These are phyloP conservation scores for Electrona antarctica DNA, from an alignment of 2,113 vertebrate species.

Conservation along the genomic window DNA sequence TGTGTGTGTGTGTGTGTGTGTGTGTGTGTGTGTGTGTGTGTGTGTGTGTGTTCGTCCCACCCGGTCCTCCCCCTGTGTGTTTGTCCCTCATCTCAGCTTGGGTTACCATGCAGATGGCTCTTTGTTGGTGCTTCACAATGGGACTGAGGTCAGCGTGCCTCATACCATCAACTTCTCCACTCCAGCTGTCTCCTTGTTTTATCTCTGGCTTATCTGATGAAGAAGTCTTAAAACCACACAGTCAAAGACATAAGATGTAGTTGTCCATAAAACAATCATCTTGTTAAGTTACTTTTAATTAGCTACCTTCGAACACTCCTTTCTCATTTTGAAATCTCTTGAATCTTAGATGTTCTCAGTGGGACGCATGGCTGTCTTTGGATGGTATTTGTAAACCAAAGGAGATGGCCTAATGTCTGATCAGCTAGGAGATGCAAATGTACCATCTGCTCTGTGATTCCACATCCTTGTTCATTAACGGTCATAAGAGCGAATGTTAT, in stretches of 20 bases:
- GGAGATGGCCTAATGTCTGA: constrained; percentile 59
- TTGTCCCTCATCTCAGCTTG: constrained; percentile 69
- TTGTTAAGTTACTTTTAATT: constrained; percentile 2
- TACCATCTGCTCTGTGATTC: constrained; percentile 76
- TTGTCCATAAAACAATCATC: background rate
- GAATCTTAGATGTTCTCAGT: constrained; percentile 12
- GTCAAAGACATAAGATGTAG: constrained; percentile 16
- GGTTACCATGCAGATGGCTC: constrained; percentile 84
- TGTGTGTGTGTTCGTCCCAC: too few species aligned
- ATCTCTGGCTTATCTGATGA: constrained; percentile 39
- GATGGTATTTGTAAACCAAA: constrained; percentile 31
- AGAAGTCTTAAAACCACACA: constrained; percentile 51
- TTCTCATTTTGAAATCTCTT: constrained; percentile 11
- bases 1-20: too few species aligned
- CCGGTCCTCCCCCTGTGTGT: constrained; percentile 29
- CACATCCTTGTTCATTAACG: constrained; percentile 51
- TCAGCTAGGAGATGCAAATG: constrained; percentile 77
- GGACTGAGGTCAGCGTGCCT: constrained; percentile 75
- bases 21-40: too few species aligned
- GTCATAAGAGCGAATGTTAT: constrained; percentile 37
- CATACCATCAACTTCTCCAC: constrained; percentile 63
- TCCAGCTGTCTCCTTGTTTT: constrained; percentile 67
- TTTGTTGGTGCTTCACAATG: constrained; percentile 83
- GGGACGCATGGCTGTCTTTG: constrained; percentile 16
- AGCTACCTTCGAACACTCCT: background rate